A percentile compares a stretch with the other conserved stretches of the same genome.
Conservation (phyloP, 2,888 invertebrate species). For the Protophormia terraenovae region DNA sequence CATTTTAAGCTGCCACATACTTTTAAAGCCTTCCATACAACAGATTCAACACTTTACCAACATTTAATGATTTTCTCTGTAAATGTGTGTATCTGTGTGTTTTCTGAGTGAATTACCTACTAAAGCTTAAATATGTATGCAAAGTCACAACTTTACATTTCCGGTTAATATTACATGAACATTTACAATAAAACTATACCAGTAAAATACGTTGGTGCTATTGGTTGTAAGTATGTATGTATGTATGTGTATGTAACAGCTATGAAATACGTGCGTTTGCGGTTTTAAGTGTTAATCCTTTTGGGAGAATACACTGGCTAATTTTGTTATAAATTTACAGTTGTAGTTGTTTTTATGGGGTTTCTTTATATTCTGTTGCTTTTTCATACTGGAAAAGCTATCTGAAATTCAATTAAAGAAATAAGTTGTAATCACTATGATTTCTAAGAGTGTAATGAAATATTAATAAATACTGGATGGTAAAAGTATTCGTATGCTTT, state of each 20-base stretch:
- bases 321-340: not conserved
- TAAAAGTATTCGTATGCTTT: too few relatives aligned
- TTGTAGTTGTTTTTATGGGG: not conserved
- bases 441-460: too few relatives aligned
- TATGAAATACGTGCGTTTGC: not conserved
- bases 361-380: not conserved
- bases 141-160: slow-evolving; percentile 36
- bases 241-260: not conserved
- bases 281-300: slow-evolving; percentile 14
- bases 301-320: not conserved
- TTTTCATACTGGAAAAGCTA: not conserved
- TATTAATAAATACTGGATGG: too few relatives aligned
- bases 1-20: too few relatives aligned
- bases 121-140: not conserved
- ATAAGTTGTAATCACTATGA: not conserved
- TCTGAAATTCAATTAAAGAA: slow-evolving; percentile 7
- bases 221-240: not conserved
- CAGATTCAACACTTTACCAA: too few relatives aligned
- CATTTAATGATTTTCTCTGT: not conserved
- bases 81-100: not conserved
- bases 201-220: not conserved
- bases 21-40: too few relatives aligned
- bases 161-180: slow-evolving; percentile 51
- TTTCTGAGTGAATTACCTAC: not conserved
- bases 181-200: slow-evolving; percentile 51